Evolutionary conservation across 2,797 vertebrate species (phyloP).

Genomic region (Myripristis jacobus): DNA sequence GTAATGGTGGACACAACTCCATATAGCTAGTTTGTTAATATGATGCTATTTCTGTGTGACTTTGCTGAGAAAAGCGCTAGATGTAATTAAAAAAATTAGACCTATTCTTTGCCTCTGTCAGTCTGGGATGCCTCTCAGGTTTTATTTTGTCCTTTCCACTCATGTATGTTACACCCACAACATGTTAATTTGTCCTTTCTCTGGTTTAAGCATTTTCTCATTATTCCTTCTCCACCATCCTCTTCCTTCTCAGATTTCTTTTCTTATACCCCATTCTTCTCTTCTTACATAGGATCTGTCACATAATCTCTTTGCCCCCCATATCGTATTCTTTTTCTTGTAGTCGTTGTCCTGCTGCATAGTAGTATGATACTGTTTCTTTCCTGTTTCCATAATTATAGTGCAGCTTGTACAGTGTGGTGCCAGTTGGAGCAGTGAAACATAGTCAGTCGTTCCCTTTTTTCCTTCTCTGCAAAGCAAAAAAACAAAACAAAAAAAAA

Average conservation of each 20-base stretch:
- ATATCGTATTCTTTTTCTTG: conserved; percentile 21
- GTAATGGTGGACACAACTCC: not conserved
- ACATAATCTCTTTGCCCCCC: conserved; percentile 12
- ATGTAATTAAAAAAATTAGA: no score
- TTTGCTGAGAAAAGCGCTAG: no score
- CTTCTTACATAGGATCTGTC: conserved; percentile 46
- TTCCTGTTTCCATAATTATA: conserved; percentile 55
- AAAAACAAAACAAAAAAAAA: no score
- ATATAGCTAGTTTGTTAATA: not conserved
- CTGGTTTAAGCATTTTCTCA: conserved; percentile 2
- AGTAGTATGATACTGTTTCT: conserved; percentile 48
- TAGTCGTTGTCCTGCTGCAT: no score
- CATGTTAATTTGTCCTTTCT: conserved; percentile 13
- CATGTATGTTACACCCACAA: not conserved
- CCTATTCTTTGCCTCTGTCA: not conserved
- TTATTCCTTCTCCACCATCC: not conserved
- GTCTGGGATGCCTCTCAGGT: not conserved
- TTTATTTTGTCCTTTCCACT: not conserved
- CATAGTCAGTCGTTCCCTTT: conserved; percentile 24
- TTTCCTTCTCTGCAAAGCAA: conserved; percentile 42
- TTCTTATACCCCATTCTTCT: conserved; percentile 14
- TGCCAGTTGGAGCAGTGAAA: conserved; percentile 31
- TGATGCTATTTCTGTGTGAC: no score
- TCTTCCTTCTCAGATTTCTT: conserved; percentile 7
- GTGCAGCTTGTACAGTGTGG: conserved; percentile 19